These are phyloP conservation scores for Meloidogyne hapla DNA, from an alignment of 1,140 invertebrate genomes.

Conservation along the genomic window DNA sequence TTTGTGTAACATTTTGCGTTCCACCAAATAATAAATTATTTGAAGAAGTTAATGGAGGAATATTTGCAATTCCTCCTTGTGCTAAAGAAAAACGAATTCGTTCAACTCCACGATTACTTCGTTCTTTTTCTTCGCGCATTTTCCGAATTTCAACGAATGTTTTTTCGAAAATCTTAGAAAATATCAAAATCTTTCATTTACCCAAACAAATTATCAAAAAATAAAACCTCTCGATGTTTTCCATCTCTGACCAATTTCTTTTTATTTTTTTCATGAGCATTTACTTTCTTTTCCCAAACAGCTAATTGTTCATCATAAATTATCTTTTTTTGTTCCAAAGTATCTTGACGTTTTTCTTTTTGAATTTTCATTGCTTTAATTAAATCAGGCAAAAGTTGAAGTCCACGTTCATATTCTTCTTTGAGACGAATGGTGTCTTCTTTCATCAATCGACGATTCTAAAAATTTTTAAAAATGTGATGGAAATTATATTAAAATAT, in stretches of 20 bases:
- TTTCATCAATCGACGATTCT: not conserved
- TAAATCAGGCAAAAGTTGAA: conserved; percentile 24
- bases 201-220: not conserved
- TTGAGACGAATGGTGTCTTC: conserved; percentile 6
- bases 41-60: conserved; percentile 3
- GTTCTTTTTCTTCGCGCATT: conserved; percentile 40
- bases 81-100: conserved; percentile 33
- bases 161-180: conserved; percentile 40
- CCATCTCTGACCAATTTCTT: conserved; percentile 41
- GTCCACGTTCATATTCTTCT: conserved; percentile 21
- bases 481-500: not conserved
- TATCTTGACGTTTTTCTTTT: conserved; percentile 19
- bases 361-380: conserved; percentile 37
- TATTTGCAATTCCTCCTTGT: conserved; percentile 16
- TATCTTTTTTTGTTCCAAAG: conserved; percentile 15
- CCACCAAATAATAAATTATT: conserved; percentile 3
- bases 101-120: conserved; percentile 35
- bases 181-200: not conserved
- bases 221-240: conserved; percentile 31
- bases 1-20: not conserved
- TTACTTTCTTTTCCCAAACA: conserved; percentile 39
- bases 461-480: too few species aligned
- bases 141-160: conserved; percentile 38
- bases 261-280: conserved; percentile 28
- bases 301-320: conserved; percentile 32